phyloP scores from a whole-genome alignment of 2,888 invertebrate species.

The Chirona hameri region DNA sequence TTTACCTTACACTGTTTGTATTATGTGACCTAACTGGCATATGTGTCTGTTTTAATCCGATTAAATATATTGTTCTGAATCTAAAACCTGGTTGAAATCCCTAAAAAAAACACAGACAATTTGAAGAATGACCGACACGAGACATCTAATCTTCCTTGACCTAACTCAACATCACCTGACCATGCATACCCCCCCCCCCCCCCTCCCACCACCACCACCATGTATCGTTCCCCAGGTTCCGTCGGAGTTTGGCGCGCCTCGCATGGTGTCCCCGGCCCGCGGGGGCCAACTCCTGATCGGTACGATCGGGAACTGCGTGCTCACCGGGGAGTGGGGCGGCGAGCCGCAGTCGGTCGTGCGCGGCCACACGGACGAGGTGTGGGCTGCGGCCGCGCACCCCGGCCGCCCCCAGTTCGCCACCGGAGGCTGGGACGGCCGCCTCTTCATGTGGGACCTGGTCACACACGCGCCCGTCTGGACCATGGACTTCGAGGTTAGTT shows the following conservation, averaged over 20 bases:
- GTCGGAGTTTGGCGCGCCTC: slow-evolving; percentile 78
- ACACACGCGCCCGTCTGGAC: slow-evolving; percentile 84
- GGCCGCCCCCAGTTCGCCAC: slow-evolving; percentile 78
- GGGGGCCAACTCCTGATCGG: slow-evolving; percentile 61
- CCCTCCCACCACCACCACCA: no score
- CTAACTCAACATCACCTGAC: no score
- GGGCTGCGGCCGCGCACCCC: slow-evolving; percentile 81
- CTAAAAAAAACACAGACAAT: no score
- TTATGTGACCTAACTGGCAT: no score
- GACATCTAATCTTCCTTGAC: no score
- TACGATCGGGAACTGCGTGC: slow-evolving; percentile 75
- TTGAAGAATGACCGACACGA: no score
- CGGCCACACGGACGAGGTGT: slow-evolving; percentile 85
- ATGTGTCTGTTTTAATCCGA: no score
- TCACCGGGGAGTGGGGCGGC: slow-evolving; percentile 51
- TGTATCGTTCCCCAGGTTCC: slow-evolving; percentile 63
- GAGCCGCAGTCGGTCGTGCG: slow-evolving; percentile 39
- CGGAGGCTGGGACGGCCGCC: slow-evolving; percentile 70
- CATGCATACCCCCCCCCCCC: no score
- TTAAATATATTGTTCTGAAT: no score
- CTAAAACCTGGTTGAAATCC: no score
- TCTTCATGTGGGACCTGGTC: slow-evolving; percentile 84
- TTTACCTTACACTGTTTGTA: no score
- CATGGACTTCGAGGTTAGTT: slow-evolving; percentile 69
- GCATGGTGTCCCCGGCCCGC: slow-evolving; percentile 72